Percentiles rank a stretch among this genome's conserved stretches.
phyloP scores from a whole-genome alignment of 35 echinoderm and acorn worm species.

The Apostichopus californicus region DNA sequence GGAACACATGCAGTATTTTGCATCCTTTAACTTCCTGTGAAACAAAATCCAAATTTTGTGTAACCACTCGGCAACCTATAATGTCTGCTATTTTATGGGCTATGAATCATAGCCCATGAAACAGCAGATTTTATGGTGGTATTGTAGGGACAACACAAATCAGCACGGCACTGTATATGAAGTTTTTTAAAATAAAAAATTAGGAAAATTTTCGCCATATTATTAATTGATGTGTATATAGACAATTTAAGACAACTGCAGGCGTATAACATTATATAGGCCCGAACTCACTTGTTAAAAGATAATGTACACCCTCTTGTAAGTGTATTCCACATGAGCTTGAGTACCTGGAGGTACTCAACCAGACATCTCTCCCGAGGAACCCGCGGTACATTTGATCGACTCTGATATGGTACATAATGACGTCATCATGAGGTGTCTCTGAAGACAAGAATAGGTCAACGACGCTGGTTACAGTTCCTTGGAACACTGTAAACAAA shows the following conservation, averaged over 20 bases:
- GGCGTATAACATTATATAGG: too few species aligned
- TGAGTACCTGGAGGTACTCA: not conserved
- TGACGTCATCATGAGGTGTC: conserved; percentile 24
- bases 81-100: too few species aligned
- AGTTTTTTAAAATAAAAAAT: not conserved
- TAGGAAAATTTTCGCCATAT: not conserved
- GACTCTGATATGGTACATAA: conserved; percentile 30
- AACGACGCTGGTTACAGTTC: not conserved
- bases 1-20: too few species aligned
- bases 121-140: too few species aligned
- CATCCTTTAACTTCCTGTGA: too few species aligned
- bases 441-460: not conserved
- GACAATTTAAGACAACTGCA: too few species aligned
- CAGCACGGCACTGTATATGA: not conserved
- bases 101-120: too few species aligned
- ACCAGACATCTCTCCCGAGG: conserved; percentile 35
- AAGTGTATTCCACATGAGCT: conserved; percentile 37
- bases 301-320: not conserved
- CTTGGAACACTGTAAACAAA: conserved; percentile 31
- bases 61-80: too few species aligned
- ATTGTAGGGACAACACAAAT: too few species aligned
- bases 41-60: too few species aligned
- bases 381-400: conserved; percentile 26
- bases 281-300: conserved; percentile 21
- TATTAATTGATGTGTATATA: too few species aligned